Evolutionary conservation across 2,888 invertebrate genomes (phyloP).

Genomic region (Notodonta dromedarius): DNA sequence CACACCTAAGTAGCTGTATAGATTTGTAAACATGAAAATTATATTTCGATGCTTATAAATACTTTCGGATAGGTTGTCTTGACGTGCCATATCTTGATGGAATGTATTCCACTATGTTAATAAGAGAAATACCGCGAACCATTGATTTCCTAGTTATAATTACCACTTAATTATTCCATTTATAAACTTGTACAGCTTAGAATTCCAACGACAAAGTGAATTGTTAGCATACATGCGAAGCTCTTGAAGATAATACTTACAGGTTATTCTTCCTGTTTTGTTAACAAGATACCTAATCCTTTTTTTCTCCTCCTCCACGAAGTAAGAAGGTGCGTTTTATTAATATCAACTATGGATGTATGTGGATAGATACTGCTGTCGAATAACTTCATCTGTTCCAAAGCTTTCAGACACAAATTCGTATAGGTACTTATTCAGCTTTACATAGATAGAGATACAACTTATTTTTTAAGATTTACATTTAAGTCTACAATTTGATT

Average conservation of each 20-base stretch:
- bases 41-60: neutral
- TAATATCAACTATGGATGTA: no score
- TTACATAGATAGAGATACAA: no score
- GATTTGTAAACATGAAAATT: slow-evolving; percentile 21
- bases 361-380: no score
- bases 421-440: no score
- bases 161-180: slow-evolving; percentile 28
- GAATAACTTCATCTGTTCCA: no score
- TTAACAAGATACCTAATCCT: neutral
- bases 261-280: neutral
- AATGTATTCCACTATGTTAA: slow-evolving; percentile 8
- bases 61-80: neutral
- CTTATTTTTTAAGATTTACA: no score
- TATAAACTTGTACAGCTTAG: slow-evolving; percentile 19
- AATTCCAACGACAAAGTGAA: slow-evolving; percentile 22
- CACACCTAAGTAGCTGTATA: slow-evolving; percentile 23
- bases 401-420: no score
- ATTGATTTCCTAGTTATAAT: slow-evolving; percentile 10
- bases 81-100: neutral
- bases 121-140: slow-evolving; percentile 12
- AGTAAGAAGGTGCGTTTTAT: no score
- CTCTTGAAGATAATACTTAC: neutral
- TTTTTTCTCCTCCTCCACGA: no score
- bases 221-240: slow-evolving; percentile 12
- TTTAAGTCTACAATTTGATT: no score